Conservation (phyloP, 2,797 vertebrate species). For the Argya squamiceps region DNA sequence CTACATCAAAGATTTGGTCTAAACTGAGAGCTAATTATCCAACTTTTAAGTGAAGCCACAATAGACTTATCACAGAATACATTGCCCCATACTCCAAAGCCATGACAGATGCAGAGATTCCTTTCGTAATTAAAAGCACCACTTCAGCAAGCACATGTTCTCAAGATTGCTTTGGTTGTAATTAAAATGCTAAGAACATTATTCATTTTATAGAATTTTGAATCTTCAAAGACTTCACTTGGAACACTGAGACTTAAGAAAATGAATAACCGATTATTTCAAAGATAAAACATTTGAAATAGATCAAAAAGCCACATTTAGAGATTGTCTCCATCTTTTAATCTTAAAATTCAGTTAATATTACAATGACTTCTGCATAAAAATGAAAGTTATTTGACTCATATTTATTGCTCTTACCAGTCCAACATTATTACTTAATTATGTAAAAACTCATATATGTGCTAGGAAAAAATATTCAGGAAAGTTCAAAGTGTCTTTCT, state of each 20-base stretch:
- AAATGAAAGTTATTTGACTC: background rate
- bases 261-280: background rate
- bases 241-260: background rate
- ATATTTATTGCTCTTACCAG: background rate
- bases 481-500: background rate
- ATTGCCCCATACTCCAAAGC: background rate
- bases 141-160: background rate
- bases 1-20: background rate
- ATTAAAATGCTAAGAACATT: background rate
- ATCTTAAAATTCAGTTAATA: background rate
- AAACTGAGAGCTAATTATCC: background rate
- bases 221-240: background rate
- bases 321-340: background rate
- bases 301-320: background rate
- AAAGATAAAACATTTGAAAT: background rate
- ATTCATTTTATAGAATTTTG: background rate
- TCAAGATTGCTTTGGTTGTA: background rate
- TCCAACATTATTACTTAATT: background rate
- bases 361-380: background rate
- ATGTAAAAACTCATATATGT: background rate
- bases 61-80: background rate
- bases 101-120: background rate
- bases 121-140: background rate
- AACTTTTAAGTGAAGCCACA: background rate
- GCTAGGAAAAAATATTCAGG: background rate